phyloP scores from a whole-genome alignment of 2,113 vertebrate genomes.

The Physeter macrocephalus region DNA sequence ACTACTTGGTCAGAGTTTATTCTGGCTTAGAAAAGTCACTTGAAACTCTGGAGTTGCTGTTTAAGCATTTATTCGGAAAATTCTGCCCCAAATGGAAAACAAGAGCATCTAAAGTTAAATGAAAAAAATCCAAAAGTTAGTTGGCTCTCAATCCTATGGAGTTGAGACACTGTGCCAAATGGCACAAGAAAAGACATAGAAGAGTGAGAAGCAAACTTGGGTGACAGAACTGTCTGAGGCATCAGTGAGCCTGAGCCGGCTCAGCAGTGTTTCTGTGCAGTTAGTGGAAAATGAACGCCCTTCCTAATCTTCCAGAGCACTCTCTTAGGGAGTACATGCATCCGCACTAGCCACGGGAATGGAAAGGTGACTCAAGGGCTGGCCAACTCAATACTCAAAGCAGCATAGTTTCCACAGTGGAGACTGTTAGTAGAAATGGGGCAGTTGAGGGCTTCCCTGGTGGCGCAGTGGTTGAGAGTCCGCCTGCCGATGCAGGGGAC shows the following conservation, averaged over 20 bases:
- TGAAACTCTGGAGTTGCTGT: neutral
- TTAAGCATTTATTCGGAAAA: constrained; percentile 59
- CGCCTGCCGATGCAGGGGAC: no score
- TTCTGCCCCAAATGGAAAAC: constrained; percentile 72
- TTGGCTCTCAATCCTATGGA: constrained; percentile 39
- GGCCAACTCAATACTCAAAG: neutral
- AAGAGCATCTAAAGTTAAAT: constrained; percentile 77
- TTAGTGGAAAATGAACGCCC: constrained; percentile 50
- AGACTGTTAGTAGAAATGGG: constrained; percentile 60
- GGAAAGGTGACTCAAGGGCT: neutral
- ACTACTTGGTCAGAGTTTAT: neutral
- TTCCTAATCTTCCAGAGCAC: constrained; percentile 11
- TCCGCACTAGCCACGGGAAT: neutral
- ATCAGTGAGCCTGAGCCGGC: constrained; percentile 47
- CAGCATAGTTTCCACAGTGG: neutral
- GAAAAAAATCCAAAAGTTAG: constrained; percentile 64
- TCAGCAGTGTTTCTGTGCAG: neutral
- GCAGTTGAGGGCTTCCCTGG: constrained; percentile 46
- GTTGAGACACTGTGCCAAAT: neutral
- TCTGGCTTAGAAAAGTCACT: neutral
- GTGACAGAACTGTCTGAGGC: constrained; percentile 61
- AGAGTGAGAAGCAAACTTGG: constrained; percentile 70
- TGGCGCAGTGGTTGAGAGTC: no score
- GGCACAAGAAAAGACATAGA: neutral
- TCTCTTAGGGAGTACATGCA: neutral